A percentile compares a stretch with the other conserved stretches of the same genome.
These are phyloP conservation scores for Eurytoma adleriae DNA, from an alignment of 2,888 invertebrate genomes.

Conservation along the genomic window DNA sequence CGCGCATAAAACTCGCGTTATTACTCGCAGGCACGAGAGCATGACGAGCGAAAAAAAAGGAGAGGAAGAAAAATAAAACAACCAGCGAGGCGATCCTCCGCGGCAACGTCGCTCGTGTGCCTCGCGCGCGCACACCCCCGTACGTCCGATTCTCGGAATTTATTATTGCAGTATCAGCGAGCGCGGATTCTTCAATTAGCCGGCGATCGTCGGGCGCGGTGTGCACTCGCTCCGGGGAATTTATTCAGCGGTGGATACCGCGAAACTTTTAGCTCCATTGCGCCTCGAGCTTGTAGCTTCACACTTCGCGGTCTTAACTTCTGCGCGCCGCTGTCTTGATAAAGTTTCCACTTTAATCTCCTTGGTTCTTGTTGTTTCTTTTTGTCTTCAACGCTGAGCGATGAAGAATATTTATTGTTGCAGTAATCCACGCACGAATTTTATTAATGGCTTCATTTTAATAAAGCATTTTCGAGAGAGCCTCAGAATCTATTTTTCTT, in stretches of 20 bases:
- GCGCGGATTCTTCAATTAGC: constrained; percentile 45
- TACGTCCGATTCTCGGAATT: constrained; percentile 52
- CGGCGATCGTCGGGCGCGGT: constrained; percentile 50
- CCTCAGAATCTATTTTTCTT: no score
- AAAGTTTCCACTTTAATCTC: no score
- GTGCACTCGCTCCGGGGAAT: constrained; percentile 1
- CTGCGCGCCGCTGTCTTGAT: background rate
- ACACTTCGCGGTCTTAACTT: background rate
- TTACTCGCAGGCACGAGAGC: constrained; percentile 57
- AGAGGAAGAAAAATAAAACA: background rate
- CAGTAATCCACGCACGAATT: no score
- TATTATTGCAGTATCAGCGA: constrained; percentile 49
- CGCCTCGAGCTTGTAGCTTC: background rate
- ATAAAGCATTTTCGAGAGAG: no score
- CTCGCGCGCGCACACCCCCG: background rate
- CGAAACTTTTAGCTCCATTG: background rate
- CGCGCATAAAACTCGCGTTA: constrained; percentile 43
- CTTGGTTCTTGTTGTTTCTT: no score
- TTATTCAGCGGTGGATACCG: constrained; percentile 7
- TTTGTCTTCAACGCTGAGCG: no score
- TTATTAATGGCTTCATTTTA: no score
- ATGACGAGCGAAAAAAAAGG: constrained; percentile 36
- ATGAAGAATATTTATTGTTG: no score
- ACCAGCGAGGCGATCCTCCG: background rate
- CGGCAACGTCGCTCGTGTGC: background rate